Conservation (phyloP, 2,113 vertebrate species). For the Sorex fumeus region DNA sequence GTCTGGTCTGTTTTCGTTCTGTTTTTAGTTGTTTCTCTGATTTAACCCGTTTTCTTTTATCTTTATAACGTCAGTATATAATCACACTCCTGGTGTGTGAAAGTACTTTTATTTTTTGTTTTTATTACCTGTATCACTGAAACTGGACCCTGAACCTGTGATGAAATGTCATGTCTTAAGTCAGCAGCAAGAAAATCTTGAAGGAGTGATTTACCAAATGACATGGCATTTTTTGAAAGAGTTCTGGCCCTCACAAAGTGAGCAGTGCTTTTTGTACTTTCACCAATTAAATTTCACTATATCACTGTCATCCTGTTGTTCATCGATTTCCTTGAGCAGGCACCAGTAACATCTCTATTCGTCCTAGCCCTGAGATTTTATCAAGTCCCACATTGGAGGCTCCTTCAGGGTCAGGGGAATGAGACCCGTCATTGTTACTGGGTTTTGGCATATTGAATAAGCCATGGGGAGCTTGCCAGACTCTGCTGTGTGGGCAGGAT, state of each 20-base stretch:
- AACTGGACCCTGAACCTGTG: neutral
- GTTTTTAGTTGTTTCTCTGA: slow-evolving; percentile 1
- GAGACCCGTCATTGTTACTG: too few species aligned
- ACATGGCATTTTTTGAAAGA: neutral
- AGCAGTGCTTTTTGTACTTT: neutral
- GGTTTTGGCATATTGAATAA: too few species aligned
- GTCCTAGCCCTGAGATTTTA: too few species aligned
- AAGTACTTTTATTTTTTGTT: neutral
- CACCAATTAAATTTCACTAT: slow-evolving; percentile 5
- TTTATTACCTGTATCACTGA: neutral
- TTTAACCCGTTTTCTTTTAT: slow-evolving; percentile 3
- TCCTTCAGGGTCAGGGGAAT: too few species aligned
- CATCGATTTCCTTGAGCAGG: too few species aligned
- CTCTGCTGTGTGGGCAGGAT: too few species aligned
- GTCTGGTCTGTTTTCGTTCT: neutral
- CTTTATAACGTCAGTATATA: slow-evolving; percentile 27
- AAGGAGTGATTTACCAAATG: slow-evolving; percentile 10
- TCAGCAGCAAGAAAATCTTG: neutral
- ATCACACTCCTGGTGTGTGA: neutral
- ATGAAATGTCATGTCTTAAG: neutral
- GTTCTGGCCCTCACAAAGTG: neutral
- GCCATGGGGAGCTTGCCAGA: too few species aligned
- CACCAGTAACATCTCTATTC: too few species aligned
- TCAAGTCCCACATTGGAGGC: too few species aligned
- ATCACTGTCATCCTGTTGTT: too few species aligned